Base-by-base conservation (phyloP, 1,140 invertebrate species). In the Leptoteleia sp. region DNA sequence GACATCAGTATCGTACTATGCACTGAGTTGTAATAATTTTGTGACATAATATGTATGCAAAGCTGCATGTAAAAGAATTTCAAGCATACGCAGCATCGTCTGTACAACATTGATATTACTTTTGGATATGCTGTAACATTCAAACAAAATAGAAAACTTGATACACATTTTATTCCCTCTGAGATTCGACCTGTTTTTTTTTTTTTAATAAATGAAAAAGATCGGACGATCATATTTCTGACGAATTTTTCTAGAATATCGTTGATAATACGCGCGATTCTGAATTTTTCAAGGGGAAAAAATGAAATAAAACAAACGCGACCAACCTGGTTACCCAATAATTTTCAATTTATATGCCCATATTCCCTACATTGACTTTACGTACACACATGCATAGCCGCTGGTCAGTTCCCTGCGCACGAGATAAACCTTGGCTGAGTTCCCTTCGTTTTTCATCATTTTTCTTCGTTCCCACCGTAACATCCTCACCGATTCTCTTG, bases 321-420 rank as follows among this genome's bases (percentile, higher is more conserved):
- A 59, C 19, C 12, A 59, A 55, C 67, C 62, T 67, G 54, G 67
- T 72, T 78, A 40, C 47, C 62, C 67, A 76, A 76, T 79, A 81
- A 81, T 79, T 79, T 81, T 81, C 71, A 79, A 81, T 81, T 79
- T 76, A 76, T 79, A 79, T 67, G 68, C 64, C 70, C 72, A 79
- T 76, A 79, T 81, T 81, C 73, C 42, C 47, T 57, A 42, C 62
- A 73, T 54, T 72, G 29, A 54, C 68, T 67, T 68, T 61, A 47
- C 40, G 52, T 47, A 57, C 57, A 75, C 40, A 59, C 52, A 47
- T 42, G 45, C 19, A 80, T 67, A 57, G 68, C 40, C 59, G 64
- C 40, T 76, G 70, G 78, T 52, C 80, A 73, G 61, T 80, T 80
- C 54, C 42, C 33, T 59, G 33, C 35, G 52, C 43, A 52, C 13